A percentile compares a stretch with the other conserved stretches of the same genome.
phyloP scores from a whole-genome alignment of 2,888 invertebrate genomes.

The Smittia aterrima region DNA sequence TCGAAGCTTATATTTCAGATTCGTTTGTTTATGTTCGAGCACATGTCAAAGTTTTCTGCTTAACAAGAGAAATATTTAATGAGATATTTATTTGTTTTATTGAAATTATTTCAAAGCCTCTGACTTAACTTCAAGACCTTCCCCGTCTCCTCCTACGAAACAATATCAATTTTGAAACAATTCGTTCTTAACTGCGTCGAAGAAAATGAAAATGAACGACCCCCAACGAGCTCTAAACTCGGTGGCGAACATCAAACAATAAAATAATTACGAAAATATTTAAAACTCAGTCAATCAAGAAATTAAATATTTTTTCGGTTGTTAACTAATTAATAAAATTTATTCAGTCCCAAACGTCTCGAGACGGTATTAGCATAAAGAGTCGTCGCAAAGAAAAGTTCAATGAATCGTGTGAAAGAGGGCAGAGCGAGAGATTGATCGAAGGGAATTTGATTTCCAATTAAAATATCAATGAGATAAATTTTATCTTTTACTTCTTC shows the following conservation, averaged over 20 bases:
- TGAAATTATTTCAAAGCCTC: too few relatives aligned
- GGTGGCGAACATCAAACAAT: not conserved
- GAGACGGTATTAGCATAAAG: not conserved
- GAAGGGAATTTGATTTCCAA: constrained; percentile 30
- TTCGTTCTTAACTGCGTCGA: too few relatives aligned
- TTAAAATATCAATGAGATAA: constrained; percentile 24
- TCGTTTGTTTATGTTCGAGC: not conserved
- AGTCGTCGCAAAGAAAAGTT: not conserved
- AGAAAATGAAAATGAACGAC: too few relatives aligned
- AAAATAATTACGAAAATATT: not conserved
- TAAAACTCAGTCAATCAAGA: not conserved
- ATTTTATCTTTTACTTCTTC: not conserved
- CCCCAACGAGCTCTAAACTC: too few relatives aligned
- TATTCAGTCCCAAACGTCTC: not conserved
- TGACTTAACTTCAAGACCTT: too few relatives aligned
- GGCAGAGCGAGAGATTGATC: not conserved
- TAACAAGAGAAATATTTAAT: too few relatives aligned
- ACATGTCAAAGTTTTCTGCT: too few relatives aligned
- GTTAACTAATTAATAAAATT: not conserved
- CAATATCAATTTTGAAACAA: too few relatives aligned
- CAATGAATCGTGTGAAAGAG: not conserved
- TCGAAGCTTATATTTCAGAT: not conserved
- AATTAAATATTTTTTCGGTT: not conserved
- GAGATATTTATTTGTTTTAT: too few relatives aligned
- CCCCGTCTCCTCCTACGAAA: too few relatives aligned